Base-by-base conservation (phyloP, 2,113 vertebrate species). In the Erythrocercus mccallii region DNA sequence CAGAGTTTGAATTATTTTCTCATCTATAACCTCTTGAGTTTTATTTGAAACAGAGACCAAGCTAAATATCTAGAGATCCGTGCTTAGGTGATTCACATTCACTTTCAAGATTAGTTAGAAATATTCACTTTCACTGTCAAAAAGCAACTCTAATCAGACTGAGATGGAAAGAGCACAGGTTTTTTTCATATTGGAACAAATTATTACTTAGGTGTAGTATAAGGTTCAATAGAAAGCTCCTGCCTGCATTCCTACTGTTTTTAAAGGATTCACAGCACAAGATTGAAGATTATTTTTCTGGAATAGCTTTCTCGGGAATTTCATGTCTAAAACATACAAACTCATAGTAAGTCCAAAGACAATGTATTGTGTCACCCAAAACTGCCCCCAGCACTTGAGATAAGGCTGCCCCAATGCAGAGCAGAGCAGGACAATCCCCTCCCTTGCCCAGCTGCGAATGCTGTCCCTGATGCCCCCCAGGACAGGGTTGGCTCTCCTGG, bases 401-500 rank as follows among this genome's bases (percentile, higher is more conserved):
- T 58, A 51, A 58, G 27, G 11, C 37, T 0, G 0, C 31, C 50
- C 30, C 60, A 56, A 30, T 0, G 5, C 60, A 66, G 60, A 85
- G 31, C 42, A 48, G 51, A 85, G 70, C 1, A 1, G 60, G 31
- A 22, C 61, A 68, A 58, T 58, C 21, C 38, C 37, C 31, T 66
- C 31, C 51, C 25, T 31, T 58, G 35, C 25, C 53, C 0, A 0
- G 42, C 44, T 40, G 58, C 9, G 0, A 0, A 11, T 64, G 57
- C 58, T 73, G 60, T 3, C 10, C 35, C 51, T 76, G 51, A 57
- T 66, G 25, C 8, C 8, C 51, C 24, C 11, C 35, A 35, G 35
- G 31, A 31, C 35, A 57, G 8, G 5, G 10, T 1, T 50, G 42
- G 4, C 25, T 35, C 71, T 58, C 13, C 51, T 58, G 70, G 51